These are phyloP conservation scores for Cheirogaleus major DNA, from an alignment of 2,797 vertebrate genomes.

Conservation along the genomic window DNA sequence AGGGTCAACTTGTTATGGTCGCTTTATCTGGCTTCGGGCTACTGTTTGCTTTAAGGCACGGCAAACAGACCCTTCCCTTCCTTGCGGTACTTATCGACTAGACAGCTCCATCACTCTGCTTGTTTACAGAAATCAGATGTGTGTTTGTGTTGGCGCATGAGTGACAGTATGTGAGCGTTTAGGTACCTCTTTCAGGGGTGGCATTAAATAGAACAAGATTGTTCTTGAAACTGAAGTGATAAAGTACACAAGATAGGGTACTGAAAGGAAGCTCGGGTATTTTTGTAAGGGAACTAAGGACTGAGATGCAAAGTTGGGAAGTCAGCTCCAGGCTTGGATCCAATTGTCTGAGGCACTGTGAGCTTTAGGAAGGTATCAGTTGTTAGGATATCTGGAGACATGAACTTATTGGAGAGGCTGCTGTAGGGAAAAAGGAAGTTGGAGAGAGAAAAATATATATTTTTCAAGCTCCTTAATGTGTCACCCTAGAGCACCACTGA, in stretches of 20 bases:
- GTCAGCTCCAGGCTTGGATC: background rate
- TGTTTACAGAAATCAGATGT: conserved; percentile 52
- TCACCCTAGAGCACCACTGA: background rate
- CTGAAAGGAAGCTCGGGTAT: background rate
- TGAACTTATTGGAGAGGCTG: conserved; percentile 39
- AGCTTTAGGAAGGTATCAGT: background rate
- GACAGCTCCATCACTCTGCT: background rate
- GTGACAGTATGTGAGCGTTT: conserved; percentile 27
- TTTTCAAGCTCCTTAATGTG: background rate
- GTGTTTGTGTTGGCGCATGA: conserved; percentile 54
- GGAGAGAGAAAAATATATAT: background rate
- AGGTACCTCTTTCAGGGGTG: background rate
- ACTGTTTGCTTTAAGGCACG: conserved; percentile 62
- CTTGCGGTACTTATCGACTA: conserved; percentile 17
- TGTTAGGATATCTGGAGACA: background rate
- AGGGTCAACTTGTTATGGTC: background rate
- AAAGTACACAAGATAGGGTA: background rate
- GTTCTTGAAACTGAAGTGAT: background rate
- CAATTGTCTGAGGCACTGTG: fast-evolving
- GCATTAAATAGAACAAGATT: background rate
- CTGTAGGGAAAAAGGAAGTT: conserved; percentile 48
- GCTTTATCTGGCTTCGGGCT: conserved; percentile 65
- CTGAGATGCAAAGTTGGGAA: background rate
- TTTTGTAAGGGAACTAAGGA: background rate
- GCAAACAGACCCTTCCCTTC: conserved; percentile 45